A percentile compares a stretch with the other conserved stretches of the same genome.
Conservation (phyloP, 2,113 vertebrate species). For the Dicrurus megarhynchus region DNA sequence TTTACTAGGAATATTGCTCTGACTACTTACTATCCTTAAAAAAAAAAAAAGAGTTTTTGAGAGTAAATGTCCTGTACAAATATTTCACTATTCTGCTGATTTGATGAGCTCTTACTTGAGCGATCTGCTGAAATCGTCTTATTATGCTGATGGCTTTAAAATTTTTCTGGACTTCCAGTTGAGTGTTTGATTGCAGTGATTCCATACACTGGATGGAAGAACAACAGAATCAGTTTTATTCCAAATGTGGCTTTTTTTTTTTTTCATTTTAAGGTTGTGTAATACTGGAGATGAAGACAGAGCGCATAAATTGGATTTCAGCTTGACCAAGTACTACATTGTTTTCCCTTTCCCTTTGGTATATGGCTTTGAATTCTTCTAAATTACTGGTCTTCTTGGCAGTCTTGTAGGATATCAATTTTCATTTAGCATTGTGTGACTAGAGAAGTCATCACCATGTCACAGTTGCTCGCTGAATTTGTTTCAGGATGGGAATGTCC, state of each 20-base stretch:
- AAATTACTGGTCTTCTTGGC: neutral
- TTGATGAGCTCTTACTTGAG: neutral
- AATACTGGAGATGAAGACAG: neutral
- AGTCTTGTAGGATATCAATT: neutral
- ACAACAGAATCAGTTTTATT: neutral
- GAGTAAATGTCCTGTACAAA: neutral
- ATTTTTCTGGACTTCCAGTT: neutral
- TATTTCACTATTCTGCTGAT: neutral
- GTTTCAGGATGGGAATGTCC: neutral
- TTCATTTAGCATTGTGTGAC: neutral
- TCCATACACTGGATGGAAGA: neutral
- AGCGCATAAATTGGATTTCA: neutral
- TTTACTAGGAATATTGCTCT: neutral
- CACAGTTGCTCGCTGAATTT: neutral
- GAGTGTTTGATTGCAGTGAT: neutral
- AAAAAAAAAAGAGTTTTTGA: neutral
- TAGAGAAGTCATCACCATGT: neutral
- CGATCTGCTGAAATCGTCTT: neutral
- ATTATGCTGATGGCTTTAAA: neutral
- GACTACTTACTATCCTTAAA: neutral
- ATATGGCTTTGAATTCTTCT: neutral
- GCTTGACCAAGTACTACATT: neutral
- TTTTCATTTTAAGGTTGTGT: neutral
- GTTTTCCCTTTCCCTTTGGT: neutral
- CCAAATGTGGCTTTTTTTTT: neutral